phyloP scores from a whole-genome alignment of 2,113 vertebrate genomes.

The Nothobranchius furzeri region DNA sequence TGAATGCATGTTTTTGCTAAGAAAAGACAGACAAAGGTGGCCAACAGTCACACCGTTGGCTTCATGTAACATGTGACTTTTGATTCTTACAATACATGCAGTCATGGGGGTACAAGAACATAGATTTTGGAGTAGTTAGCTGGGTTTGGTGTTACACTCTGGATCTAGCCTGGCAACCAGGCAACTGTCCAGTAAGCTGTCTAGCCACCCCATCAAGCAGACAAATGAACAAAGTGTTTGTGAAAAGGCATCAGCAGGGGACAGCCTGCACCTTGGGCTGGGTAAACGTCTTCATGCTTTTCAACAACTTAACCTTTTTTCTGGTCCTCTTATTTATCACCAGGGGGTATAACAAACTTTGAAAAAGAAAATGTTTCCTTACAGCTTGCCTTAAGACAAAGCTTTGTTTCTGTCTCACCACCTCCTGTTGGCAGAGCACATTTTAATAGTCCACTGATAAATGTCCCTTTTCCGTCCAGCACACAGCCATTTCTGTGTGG shows the following conservation, averaged over 20 bases:
- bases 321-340: constrained; percentile 47
- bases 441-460: constrained; percentile 61
- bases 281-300: constrained; percentile 62
- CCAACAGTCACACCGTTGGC: constrained; percentile 2
- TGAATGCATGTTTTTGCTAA: not conserved
- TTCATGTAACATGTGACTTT: not conserved
- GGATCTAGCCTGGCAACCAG: constrained; percentile 60
- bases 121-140: constrained; percentile 12
- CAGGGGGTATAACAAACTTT: constrained; percentile 55
- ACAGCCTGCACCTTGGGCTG: constrained; percentile 67
- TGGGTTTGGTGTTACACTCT: constrained; percentile 47
- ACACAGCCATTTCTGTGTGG: constrained; percentile 6
- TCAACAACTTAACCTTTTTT: constrained; percentile 50
- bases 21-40: not conserved
- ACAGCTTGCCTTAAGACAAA: constrained; percentile 50
- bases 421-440: constrained; percentile 48
- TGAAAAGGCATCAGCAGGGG: constrained; percentile 67
- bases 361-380: constrained; percentile 66
- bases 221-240: constrained; percentile 67
- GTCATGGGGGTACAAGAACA: constrained; percentile 1
- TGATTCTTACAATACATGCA: not conserved
- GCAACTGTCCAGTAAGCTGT: constrained; percentile 63
- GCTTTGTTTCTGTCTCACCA: constrained; percentile 42
- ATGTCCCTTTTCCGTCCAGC: constrained; percentile 53
- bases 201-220: constrained; percentile 63